Percentiles rank a stretch among this genome's conserved stretches.
Evolutionary conservation across 2,113 vertebrate genomes (phyloP).

Genomic region (Dolichotis patagonum): DNA sequence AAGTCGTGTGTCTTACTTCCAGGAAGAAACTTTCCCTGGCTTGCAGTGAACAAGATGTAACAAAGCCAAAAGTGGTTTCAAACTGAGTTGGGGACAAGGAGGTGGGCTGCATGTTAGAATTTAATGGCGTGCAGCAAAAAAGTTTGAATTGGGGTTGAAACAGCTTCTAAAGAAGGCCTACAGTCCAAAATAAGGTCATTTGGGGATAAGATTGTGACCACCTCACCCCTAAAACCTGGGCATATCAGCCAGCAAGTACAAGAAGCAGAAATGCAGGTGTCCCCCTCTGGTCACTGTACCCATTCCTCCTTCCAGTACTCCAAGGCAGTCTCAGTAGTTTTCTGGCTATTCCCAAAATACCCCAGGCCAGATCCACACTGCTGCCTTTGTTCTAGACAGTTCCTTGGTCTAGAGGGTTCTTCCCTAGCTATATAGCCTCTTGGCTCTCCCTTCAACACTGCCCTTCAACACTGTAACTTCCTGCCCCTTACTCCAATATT

Average conservation of each 20-base stretch:
- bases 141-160: background rate
- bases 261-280: fast-evolving
- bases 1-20: background rate
- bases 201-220: background rate
- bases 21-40: background rate
- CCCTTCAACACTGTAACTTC: background rate
- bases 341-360: background rate
- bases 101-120: background rate
- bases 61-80: background rate
- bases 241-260: fast-evolving
- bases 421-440: background rate
- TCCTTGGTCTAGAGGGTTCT: background rate
- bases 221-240: background rate
- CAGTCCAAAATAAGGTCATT: background rate
- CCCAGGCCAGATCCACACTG: background rate
- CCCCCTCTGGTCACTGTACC: background rate
- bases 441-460: background rate
- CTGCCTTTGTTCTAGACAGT: constrained; percentile 53
- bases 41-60: background rate
- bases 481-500: too few relatives aligned
- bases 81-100: background rate
- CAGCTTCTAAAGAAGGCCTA: background rate
- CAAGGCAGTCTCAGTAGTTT: background rate
- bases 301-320: background rate
- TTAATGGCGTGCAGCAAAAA: background rate